Percentiles rank a stretch among this genome's conserved stretches.
Evolutionary conservation across 2,797 vertebrate genomes (phyloP).

Genomic region (Lepilemur ruficaudatus): DNA sequence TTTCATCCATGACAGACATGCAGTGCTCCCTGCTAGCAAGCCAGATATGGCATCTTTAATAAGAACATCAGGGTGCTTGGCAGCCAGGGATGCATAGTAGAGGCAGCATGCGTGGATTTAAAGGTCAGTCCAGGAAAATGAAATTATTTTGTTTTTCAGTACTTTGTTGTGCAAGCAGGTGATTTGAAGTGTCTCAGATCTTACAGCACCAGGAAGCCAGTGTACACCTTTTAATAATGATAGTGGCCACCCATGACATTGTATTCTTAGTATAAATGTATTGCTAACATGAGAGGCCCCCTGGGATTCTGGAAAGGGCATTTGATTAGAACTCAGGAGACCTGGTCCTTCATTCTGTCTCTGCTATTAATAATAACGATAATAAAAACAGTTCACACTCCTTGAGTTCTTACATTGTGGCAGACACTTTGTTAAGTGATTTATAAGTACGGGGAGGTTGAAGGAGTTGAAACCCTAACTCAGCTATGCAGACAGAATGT

Average conservation of each 20-base stretch:
- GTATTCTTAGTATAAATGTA: neutral
- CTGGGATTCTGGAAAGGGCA: neutral
- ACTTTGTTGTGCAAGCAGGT: constrained; percentile 44
- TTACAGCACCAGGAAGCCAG: neutral
- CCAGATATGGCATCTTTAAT: constrained; percentile 63
- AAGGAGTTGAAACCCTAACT: neutral
- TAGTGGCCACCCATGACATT: neutral
- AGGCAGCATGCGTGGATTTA: neutral
- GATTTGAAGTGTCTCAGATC: constrained; percentile 27
- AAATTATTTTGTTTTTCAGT: constrained; percentile 58
- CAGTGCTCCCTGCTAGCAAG: constrained; percentile 44
- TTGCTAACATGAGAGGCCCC: neutral
- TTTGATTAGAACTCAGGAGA: neutral
- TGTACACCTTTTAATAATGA: neutral
- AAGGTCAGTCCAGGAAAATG: constrained; percentile 65
- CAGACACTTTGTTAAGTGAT: neutral
- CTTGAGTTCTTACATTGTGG: neutral
- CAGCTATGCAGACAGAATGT: neutral
- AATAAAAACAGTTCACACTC: neutral
- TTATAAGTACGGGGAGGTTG: neutral
- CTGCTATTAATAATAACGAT: constrained; percentile 21
- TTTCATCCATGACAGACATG: neutral
- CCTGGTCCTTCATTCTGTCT: neutral
- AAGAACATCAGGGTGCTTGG: constrained; percentile 18
- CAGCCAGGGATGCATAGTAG: neutral